Base-by-base conservation (phyloP, 2,797 vertebrate species). In the Pristis pectinata region DNA sequence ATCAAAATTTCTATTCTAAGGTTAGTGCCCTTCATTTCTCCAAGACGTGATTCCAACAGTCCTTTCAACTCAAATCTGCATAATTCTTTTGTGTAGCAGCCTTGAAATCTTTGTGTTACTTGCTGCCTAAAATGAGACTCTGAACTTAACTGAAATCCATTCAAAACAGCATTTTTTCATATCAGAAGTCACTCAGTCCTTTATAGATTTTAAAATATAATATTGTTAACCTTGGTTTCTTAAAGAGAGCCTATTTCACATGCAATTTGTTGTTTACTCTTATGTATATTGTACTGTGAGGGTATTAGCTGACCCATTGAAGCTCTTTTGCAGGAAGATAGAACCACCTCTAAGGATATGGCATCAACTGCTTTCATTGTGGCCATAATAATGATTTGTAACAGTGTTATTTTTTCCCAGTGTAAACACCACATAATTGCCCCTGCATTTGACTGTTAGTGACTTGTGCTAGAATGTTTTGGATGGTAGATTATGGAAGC, bases 1-100 rank as follows among this genome's bases (percentile, higher is more conserved):
- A 92, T 64, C 64, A 67, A 92, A 92, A 85, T 30, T 85, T 49
- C 82, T 34, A 85, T 85, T 85, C 27, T 56, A 85, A 56, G 82
- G 82, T 59, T 59, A 34, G 11, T 85, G 49, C 27, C 82, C 82
- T 85, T 85, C 49, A 34, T 56, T 30, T 80, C 79, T 44, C 6
- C 17, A 53, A 56, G 49, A 56, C 15, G 49, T 59, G 53, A 53
- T 34, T 59, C n/a, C 53, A 56, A 11, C n/a, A 34, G 10, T 34
- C 30, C 27, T 30, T 56, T 80, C 79, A 80, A 34, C 37, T 80
- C 79, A 80, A 80, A 80, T 59, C 49, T 85, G 82, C 82, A 85
- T 56, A 56, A 85, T 56, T 85, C 13, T 34, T 85, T 59, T 85
- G 37, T 79, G 15, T 41, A 41, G 9, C 82, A 56, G 13, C 82